Evolutionary conservation across 2,888 invertebrate species (phyloP), one percentile per base, ranked within the genome.

Genomic region (Cremastinae sp.): DNA sequence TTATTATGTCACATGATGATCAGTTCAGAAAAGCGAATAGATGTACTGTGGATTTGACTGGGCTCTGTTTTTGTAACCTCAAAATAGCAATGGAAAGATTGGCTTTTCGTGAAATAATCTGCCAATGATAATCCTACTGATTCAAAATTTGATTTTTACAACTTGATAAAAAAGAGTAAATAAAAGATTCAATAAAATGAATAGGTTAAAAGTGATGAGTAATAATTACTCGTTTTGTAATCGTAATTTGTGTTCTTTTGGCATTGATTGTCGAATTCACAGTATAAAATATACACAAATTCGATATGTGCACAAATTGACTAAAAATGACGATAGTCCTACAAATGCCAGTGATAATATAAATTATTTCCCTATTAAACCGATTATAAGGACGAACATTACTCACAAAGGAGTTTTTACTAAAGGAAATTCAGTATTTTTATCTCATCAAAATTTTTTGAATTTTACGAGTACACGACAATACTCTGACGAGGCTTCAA

Each of bases 121-220:
- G n/a, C n/a, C n/a, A n/a, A n/a, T n/a, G n/a, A 28, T 28, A 41
- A 41, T 41, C 9, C 9, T n/a, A 41, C 2, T 41, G 41, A 5
- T 41, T 41, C 2, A 41, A 41, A n/a, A 12, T 5, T 2, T 2
- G 2, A 12, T n/a, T n/a, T 41, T 10, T 20, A n/a, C 20, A n/a
- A n/a, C n/a, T n/a, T n/a, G n/a, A n/a, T n/a, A n/a, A n/a, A n/a
- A n/a, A n/a, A n/a, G n/a, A n/a, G 20, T 22, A 22, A 14, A 51
- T 22, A 51, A 51, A 49, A 22, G 51, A 51, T 22, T 16, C 20
- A n/a, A 47, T 9, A 68, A 45, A 10, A 77, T 77, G 70, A 56
- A 70, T 49, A 61, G 37, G 39, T 45, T 61, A 37, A 73, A 35
- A 61, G 12, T 51, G 49, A 12, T 9, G 8, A 20, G 8, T 65